Evolutionary conservation across 1,140 invertebrate species (phyloP), one percentile per base, ranked within the genome.

Genomic region (Sarcophaga bullata): DNA sequence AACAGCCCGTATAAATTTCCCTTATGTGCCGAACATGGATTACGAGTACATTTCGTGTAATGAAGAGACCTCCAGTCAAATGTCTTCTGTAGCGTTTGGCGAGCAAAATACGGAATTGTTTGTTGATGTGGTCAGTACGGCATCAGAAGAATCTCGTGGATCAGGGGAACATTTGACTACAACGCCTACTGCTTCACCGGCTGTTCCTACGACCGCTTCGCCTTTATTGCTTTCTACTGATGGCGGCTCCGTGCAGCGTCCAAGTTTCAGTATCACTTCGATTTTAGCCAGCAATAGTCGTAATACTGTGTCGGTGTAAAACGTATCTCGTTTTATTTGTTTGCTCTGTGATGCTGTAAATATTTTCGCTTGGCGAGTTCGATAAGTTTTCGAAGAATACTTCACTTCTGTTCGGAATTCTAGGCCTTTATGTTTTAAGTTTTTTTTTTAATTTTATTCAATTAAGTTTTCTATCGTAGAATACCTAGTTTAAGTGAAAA

Each of bases 241-340:
- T 37, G 25, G 8, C 8, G n/a, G n/a, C 75, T 37, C 75, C 11
- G 19, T 19, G 0, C 50, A 78, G 50, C 75, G 75, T 78, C 19
- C 15, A 2, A 78, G 75, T 83, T 88, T 88, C 78, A 88, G 87
- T 81, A 88, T 88, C 78, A 88, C 87, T 5, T 87, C 87, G 17
- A 88, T 88, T 80, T 83, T 88, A 82, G 87, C 25, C 17, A 78
- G 48, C 11, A 78, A 78, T 78, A 78, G 48, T 3, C n/a, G 75
- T 9, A 78, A 19, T 78, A 48, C 49, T n/a, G 75, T 78, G 6
- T 50, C 75, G 19, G 75, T 78, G 11, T 78, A 78, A 78, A 52
- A 11, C n/a, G n/a, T n/a, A n/a, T n/a, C n/a, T n/a, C n/a, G n/a
- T n/a, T 1, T 37, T 37, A 37, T 37, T 37, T 4, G 25, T 1